phyloP scores from a whole-genome alignment of 2,113 vertebrate genomes.

The Hemiscyllium ocellatum region DNA sequence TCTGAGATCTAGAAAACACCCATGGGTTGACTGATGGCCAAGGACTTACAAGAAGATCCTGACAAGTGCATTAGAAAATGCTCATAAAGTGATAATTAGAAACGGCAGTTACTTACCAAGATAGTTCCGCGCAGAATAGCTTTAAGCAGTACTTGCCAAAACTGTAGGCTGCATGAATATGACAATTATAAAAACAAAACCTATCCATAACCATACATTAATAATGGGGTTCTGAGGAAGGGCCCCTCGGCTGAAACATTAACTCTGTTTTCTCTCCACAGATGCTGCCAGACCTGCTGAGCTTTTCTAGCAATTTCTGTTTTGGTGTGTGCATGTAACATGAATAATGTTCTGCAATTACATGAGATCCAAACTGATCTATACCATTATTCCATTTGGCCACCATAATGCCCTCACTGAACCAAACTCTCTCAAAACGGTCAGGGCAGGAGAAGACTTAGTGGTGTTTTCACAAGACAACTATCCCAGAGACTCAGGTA shows the following conservation, averaged over 20 bases:
- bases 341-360: not conserved
- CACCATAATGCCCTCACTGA: too few relatives aligned
- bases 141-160: not conserved
- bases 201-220: not conserved
- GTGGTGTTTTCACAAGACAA: too few relatives aligned
- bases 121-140: not conserved
- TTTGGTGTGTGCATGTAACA: too few relatives aligned
- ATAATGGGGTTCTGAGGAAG: too few relatives aligned
- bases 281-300: too few relatives aligned
- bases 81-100: not conserved
- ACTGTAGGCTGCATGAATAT: too few relatives aligned
- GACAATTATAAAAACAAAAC: not conserved
- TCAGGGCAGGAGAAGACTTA: too few relatives aligned
- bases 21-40: not conserved
- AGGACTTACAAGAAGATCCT: conserved; percentile 3
- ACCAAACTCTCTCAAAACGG: too few relatives aligned
- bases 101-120: not conserved
- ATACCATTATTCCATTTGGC: not conserved
- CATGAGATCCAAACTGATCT: not conserved
- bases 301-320: too few relatives aligned
- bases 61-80: not conserved
- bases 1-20: not conserved
- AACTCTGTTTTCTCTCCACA: too few relatives aligned
- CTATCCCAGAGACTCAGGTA: too few relatives aligned
- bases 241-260: too few relatives aligned